Base-by-base conservation (phyloP, 2,113 vertebrate species). In the Tympanuchus pallidicinctus region DNA sequence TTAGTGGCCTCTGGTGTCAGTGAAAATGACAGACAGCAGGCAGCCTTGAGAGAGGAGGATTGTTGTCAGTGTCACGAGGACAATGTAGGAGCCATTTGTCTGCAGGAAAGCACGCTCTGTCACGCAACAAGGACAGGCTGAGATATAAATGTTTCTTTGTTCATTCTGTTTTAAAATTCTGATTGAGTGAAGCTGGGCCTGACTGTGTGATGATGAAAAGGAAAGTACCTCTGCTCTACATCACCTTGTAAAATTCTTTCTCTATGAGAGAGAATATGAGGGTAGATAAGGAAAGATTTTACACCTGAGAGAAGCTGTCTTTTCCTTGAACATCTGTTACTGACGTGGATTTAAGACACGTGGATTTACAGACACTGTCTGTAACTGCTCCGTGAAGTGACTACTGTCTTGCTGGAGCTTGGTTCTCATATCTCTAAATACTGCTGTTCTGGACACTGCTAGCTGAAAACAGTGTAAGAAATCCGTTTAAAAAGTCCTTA, bases 191-290 rank as follows among this genome's bases (percentile, higher is more conserved):
- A 80, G 38, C 21, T 50, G 54, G 45, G 21, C 21, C n/a, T 80
- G 56, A 57, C 7, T 13, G 43, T 13, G 27, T 28, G 32, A 6
- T 88, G 40, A 40, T 54, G n/a, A 76, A 72, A 76, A 7, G 13
- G 30, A 1, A 7, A 7, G 8, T 75, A 1, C 36, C 75, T 87
- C 48, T 76, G 14, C 40, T 63, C 25, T 7, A 8, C 4, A 8
- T 70, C 11, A 27, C n/a, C 0, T 0, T 13, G 6, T 61, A 24
- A 73, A 82, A 70, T 76, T 13, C 30, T 7, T 27, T 85, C 7
- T 63, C 73, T 80, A 66, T 19, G 6, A 27, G 18, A 28, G 48
- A 69, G 24, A 7, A 42, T 8, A 50, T 32, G 32, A 20, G 25
- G 19, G 5, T 64, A 65, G 65, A 66, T 21, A 66, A 56, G 4